Percentiles rank a stretch among this genome's conserved stretches.
These are phyloP conservation scores for Hirudinaria manillensis DNA, from an alignment of 2,888 invertebrate species.

Conservation along the genomic window DNA sequence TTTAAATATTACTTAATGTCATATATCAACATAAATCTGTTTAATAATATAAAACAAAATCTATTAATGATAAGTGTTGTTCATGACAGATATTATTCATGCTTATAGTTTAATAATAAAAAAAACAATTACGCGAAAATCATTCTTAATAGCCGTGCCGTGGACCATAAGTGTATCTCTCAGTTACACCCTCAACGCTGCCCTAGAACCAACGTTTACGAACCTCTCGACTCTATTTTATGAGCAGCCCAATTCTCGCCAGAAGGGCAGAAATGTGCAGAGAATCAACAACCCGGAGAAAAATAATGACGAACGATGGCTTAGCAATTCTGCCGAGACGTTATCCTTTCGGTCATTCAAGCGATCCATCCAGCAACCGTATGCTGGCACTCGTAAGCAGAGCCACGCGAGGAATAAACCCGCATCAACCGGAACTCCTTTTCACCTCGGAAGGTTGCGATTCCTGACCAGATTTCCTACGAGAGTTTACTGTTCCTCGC, in stretches of 20 bases:
- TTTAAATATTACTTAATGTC: background rate
- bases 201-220: background rate
- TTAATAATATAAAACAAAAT: too few species aligned
- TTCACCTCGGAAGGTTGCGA: background rate
- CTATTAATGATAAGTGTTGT: too few species aligned
- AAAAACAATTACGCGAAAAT: background rate
- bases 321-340: too few species aligned
- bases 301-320: too few species aligned
- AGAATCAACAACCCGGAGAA: too few species aligned
- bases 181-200: background rate
- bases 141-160: background rate
- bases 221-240: background rate
- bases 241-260: too few species aligned
- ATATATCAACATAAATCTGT: too few species aligned
- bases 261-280: too few species aligned
- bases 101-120: background rate
- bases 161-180: background rate
- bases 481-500: slow-evolving; percentile 7
- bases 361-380: too few species aligned
- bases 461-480: slow-evolving; percentile 1
- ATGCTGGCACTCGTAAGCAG: background rate
- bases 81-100: background rate
- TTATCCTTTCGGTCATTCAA: too few species aligned
- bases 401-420: background rate
- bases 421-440: background rate